Evolutionary conservation across 1,140 invertebrate species (phyloP).

Genomic region (Phthorimaea operculella): DNA sequence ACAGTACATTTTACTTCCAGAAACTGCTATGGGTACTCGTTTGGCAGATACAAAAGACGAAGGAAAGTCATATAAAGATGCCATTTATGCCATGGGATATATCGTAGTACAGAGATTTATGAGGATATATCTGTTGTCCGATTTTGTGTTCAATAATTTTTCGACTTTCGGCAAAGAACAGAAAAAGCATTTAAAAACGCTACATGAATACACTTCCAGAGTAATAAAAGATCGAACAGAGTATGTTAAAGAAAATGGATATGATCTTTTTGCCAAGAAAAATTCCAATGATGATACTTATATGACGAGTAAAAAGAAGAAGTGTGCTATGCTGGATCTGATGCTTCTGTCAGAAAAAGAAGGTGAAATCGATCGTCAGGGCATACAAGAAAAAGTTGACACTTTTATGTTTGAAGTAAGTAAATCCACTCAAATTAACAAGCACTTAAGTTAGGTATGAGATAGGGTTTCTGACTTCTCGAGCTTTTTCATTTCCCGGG

Average conservation of each 20-base stretch:
- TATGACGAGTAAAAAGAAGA: constrained; percentile 58
- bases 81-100: constrained; percentile 45
- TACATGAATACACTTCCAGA: constrained; percentile 39
- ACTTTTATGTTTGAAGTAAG: constrained; percentile 83
- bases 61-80: constrained; percentile 42
- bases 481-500: too few relatives aligned
- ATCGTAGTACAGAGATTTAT: constrained; percentile 42
- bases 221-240: constrained; percentile 37
- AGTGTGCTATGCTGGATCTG: constrained; percentile 84
- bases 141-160: constrained; percentile 32
- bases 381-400: constrained; percentile 77
- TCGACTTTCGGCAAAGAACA: constrained; percentile 19
- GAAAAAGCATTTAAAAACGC: constrained; percentile 25
- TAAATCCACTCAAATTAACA: not conserved
- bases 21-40: constrained; percentile 64
- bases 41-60: constrained; percentile 33
- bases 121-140: constrained; percentile 36
- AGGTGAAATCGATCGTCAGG: constrained; percentile 62
- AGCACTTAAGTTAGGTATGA: not conserved
- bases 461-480: too few relatives aligned
- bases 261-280: constrained; percentile 11
- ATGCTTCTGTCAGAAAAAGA: constrained; percentile 71
- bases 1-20: constrained; percentile 19
- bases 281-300: constrained; percentile 16
- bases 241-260: constrained; percentile 19